Conservation (phyloP, 30 jellyfish, hydroid and myxozoan species). For the Morbakka virulenta region DNA sequence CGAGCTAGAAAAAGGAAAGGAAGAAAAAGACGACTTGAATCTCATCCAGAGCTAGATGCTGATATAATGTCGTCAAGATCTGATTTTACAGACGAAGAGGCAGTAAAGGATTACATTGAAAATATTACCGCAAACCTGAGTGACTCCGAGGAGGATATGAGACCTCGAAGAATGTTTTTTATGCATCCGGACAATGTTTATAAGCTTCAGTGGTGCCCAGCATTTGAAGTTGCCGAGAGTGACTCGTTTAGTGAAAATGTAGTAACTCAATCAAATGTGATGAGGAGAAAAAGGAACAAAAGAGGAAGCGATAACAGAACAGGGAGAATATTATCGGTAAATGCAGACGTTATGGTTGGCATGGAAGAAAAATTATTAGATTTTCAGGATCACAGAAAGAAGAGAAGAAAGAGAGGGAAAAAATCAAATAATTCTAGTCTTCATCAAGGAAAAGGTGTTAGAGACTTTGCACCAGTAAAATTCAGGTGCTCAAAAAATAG, state of each 20-base stretch:
- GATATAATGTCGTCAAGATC: conserved; percentile 66
- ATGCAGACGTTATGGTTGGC: not conserved
- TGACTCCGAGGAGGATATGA: conserved; percentile 88
- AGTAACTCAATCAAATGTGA: conserved; percentile 31
- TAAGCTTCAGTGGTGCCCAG: conserved; percentile 62
- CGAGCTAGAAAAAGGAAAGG: conserved; percentile 54
- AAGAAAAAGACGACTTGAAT: conserved; percentile 59
- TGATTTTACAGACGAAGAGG: conserved; percentile 85
- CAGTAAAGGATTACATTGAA: conserved; percentile 73
- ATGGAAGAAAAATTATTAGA: not conserved
- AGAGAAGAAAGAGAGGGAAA: not conserved
- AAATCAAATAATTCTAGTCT: not conserved
- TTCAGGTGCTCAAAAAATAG: not conserved
- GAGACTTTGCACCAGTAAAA: not conserved
- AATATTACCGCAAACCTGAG: conserved; percentile 61
- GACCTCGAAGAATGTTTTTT: conserved; percentile 51
- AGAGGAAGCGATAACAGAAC: not conserved
- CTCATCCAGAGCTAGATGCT: conserved; percentile 53
- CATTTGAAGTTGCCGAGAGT: conserved; percentile 79
- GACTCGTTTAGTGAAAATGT: conserved; percentile 87
- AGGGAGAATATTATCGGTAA: not conserved
- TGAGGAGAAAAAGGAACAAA: conserved; percentile 49
- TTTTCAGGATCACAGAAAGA: not conserved
- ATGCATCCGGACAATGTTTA: conserved; percentile 39
- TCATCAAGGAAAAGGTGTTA: not conserved